Percentiles rank a stretch among this genome's conserved stretches.
Conservation (phyloP, 2,888 invertebrate genomes). For the Polymixis lichenea region DNA sequence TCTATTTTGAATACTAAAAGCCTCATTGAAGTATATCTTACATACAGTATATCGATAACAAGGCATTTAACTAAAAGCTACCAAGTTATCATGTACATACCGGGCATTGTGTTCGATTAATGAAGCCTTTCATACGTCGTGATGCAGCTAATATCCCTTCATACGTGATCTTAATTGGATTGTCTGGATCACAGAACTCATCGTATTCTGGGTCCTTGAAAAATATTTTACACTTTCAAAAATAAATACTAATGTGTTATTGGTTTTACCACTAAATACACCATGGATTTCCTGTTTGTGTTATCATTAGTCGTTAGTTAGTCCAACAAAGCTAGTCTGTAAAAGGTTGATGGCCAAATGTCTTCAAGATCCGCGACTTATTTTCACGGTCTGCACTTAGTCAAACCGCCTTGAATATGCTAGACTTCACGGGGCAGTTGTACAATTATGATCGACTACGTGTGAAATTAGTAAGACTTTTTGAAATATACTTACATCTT, state of each 20-base stretch:
- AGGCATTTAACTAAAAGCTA: not conserved
- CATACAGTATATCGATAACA: too few relatives aligned
- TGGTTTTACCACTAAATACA: not conserved
- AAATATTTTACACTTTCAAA: not conserved
- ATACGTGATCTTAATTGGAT: slow-evolving; percentile 88
- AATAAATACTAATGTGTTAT: not conserved
- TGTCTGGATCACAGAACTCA: slow-evolving; percentile 82
- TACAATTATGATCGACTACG: not conserved
- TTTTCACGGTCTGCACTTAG: not conserved
- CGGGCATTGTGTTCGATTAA: slow-evolving; percentile 92
- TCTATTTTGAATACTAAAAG: not conserved
- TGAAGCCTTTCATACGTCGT: slow-evolving; percentile 91
- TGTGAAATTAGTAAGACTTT: not conserved
- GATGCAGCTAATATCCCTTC: slow-evolving; percentile 92
- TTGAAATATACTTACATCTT: slow-evolving; percentile 48
- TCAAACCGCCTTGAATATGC: not conserved
- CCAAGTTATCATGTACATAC: slow-evolving; percentile 65
- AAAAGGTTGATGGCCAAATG: not conserved
- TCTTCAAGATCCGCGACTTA: not conserved
- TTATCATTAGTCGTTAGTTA: not conserved
- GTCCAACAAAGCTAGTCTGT: not conserved
- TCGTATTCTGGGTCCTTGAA: slow-evolving; percentile 81
- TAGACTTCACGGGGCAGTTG: not conserved
- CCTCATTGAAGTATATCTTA: too few relatives aligned
- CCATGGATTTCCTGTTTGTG: not conserved